Base-by-base conservation (phyloP, 1,140 invertebrate genomes). In the Caenorhabditis remanei region DNA sequence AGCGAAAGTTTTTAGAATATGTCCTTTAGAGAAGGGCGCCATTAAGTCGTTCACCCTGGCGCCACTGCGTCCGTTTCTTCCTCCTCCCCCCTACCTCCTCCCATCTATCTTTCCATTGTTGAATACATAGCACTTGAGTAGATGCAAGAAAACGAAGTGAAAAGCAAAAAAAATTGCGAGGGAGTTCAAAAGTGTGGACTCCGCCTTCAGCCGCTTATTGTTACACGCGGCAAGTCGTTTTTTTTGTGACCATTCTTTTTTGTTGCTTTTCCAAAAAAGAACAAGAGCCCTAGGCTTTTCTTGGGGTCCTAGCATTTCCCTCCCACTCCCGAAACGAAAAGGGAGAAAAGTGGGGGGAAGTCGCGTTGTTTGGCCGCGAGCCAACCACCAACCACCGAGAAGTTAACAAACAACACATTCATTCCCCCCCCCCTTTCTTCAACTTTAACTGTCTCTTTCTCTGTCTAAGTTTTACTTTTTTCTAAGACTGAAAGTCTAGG, bases 81-180 rank as follows among this genome's bases (percentile, higher is more conserved):
- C 24, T 7, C 32, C 21, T n/a, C 16, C 32, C 32, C 19, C 24
- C 65, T 71, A 8, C 24, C 32, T 32, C 32, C 32, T 32, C 43
- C 21, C 71, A 48, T 79, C 46, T 53, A 50, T 79, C 46, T 79
- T 46, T 71, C 65, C 65, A 41, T 71, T 79, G 71, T 79, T 79
- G 71, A 79, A 79, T 79, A 79, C 71, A 79, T 79, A 79, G 71
- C 71, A 79, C 71, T 79, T 79, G 71, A 79, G 65, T 71, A 46
- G 32, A 32, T 32, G 32, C 32, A 32, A 14, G 43, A 43, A 41
- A 21, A 46, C 13, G 14, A 50, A 46, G 32, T 32, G 14, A 46
- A 46, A n/a, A 5, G 19, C 43, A 50, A 13, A 50, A 24, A 46
- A 24, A 14, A 50, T 24, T 53, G 24, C 24, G 13, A 40, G 41